phyloP scores from a whole-genome alignment of 2,113 vertebrate genomes.

The Marcusenius ussheri region DNA sequence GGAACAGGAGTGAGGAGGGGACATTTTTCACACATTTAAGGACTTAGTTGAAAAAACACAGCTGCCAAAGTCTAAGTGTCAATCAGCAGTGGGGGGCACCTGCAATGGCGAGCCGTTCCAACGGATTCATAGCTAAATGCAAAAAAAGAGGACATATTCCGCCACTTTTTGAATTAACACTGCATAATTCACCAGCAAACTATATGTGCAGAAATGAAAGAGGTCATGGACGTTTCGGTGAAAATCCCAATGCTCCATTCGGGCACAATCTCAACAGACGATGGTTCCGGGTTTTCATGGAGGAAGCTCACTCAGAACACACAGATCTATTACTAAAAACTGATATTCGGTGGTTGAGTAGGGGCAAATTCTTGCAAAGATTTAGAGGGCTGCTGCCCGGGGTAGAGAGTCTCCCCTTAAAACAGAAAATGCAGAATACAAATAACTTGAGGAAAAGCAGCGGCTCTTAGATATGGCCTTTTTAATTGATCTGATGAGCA shows the following conservation, averaged over 20 bases:
- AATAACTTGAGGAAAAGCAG: constrained; percentile 12
- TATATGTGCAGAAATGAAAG: constrained; percentile 26
- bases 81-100: constrained; percentile 21
- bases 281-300: constrained; percentile 1
- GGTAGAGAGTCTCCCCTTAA: constrained; percentile 24
- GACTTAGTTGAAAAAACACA: constrained; percentile 22
- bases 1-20: constrained; percentile 19
- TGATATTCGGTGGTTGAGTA: neutral
- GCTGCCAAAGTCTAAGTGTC: constrained; percentile 15
- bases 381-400: constrained; percentile 22
- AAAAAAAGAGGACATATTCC: constrained; percentile 16
- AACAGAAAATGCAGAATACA: constrained; percentile 28
- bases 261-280: constrained; percentile 1
- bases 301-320: constrained; percentile 20
- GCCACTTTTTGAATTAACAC: constrained; percentile 20
- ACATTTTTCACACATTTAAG: constrained; percentile 25
- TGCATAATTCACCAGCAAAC: constrained; percentile 29
- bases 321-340: neutral
- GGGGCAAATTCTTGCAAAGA: constrained; percentile 7
- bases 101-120: neutral
- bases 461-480: constrained; percentile 24
- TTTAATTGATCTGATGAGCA: constrained; percentile 23
- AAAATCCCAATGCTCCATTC: constrained; percentile 24
- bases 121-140: constrained; percentile 4
- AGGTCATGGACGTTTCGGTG: constrained; percentile 22